Conservation (phyloP, 2,888 invertebrate species). For the Campaea margaritaria region DNA sequence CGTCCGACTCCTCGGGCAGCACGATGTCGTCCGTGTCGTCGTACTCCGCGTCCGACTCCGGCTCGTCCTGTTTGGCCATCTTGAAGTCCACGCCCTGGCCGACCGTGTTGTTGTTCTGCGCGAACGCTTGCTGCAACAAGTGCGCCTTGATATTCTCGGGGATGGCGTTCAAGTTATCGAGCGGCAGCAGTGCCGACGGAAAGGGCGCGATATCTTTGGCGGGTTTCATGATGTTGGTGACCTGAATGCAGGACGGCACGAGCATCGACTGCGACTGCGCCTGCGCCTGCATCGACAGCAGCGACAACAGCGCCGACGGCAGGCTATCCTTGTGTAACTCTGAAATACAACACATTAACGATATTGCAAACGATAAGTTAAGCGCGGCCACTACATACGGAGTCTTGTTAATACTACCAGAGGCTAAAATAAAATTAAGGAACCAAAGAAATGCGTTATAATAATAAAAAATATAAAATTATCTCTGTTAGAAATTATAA, state of each 20-base stretch:
- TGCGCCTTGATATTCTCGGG: slow-evolving; percentile 67
- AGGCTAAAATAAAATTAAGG: slow-evolving; percentile 84
- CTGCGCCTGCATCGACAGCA: slow-evolving; percentile 70
- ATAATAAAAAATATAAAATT: slow-evolving; percentile 70
- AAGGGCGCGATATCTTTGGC: not conserved
- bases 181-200: slow-evolving; percentile 34
- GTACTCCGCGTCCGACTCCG: slow-evolving; percentile 80
- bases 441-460: slow-evolving; percentile 86
- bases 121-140: slow-evolving; percentile 71
- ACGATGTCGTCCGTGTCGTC: slow-evolving; percentile 84
- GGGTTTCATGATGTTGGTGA: slow-evolving; percentile 1
- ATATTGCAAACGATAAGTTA: slow-evolving; percentile 77
- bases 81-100: slow-evolving; percentile 37
- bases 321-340: slow-evolving; percentile 76
- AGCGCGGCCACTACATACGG: slow-evolving; percentile 73
- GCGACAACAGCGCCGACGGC: slow-evolving; percentile 78
- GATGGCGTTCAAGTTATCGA: slow-evolving; percentile 50
- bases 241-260: slow-evolving; percentile 44
- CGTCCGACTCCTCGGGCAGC: slow-evolving; percentile 75
- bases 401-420: slow-evolving; percentile 84
- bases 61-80: slow-evolving; percentile 68
- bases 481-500: slow-evolving; percentile 81
- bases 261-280: slow-evolving; percentile 61
- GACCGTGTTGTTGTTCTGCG: slow-evolving; percentile 66
- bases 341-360: slow-evolving; percentile 79